A percentile compares a stretch with the other conserved stretches of the same genome.
These are phyloP conservation scores for Scaeva pyrastri DNA, from an alignment of 2,888 invertebrate genomes.

Conservation along the genomic window DNA sequence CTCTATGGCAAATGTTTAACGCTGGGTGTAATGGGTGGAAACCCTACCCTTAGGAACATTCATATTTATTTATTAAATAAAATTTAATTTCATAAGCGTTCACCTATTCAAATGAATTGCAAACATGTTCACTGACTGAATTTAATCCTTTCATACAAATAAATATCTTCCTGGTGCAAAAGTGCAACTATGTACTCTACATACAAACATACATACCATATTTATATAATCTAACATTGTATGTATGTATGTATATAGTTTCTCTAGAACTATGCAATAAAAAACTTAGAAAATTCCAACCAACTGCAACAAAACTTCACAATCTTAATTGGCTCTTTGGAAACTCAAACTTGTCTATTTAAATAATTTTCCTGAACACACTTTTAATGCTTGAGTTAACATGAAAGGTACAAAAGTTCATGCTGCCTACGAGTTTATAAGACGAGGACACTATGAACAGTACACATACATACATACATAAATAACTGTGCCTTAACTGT, in stretches of 20 bases:
- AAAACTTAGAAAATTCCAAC: conserved; percentile 16
- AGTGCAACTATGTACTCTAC: no score
- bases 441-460: not conserved
- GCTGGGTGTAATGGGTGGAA: no score
- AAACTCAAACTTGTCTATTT: conserved; percentile 36
- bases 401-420: not conserved
- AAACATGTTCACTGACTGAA: not conserved
- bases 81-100: not conserved
- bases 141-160: not conserved
- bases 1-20: no score
- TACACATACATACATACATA: no score
- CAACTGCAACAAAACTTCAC: conserved; percentile 26
- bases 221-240: no score
- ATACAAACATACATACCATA: no score
- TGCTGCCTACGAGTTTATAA: not conserved
- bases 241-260: not conserved
- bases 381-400: conserved; percentile 36
- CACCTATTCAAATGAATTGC: conserved; percentile 1
- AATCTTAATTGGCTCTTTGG: conserved; percentile 40
- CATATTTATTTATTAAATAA: not conserved
- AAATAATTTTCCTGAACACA: conserved; percentile 32
- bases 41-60: no score
- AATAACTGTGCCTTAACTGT: no score
- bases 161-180: no score
- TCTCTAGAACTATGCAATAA: not conserved